Base-by-base conservation (phyloP, 2,888 invertebrate genomes). In the Orgyia antiqua region DNA sequence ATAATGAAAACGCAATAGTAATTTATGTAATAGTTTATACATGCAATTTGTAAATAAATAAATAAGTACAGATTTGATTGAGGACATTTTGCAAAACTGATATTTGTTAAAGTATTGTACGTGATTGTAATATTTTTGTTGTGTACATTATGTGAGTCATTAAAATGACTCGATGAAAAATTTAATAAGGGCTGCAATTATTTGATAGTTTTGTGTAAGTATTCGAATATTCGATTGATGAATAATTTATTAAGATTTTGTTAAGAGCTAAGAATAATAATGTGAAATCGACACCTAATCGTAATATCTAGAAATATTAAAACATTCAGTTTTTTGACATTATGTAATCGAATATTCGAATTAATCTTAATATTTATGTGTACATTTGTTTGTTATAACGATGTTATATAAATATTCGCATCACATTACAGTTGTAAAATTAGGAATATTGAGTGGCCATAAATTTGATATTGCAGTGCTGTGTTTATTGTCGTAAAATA, bases 361-460 rank as follows among this genome's bases (percentile, higher is more conserved):
- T 20, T 3, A 20, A 20, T 5, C 20, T 20, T 20, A n/a, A 56
- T 57, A 52, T 51, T 52, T 48, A 47, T 57, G 46, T 47, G 41
- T 51, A 41, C 33, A 42, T 62, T 63, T 48, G 48, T 58, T 58
- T 59, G 54, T 50, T 46, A 50, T 58, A 51, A 55, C 2, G 49
- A 55, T 66, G 59, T 65, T 64, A 54, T 51, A 61, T 60, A 58
- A 55, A 58, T 53, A 63, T 69, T 71, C 71, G 63, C 73, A 71
- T 69, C 58, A 58, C 62, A 67, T 57, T 71, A 73, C 71, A 58
- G 65, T 64, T 74, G 59, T 76, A 69, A 80, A 78, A 78, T 75
- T 56, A 82, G 77, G 76, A 73, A 68, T 71, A 72, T 66, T 74
- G 73, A 76, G 83, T 78, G 84, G 83, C 82, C 82, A 84, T 84